Evolutionary conservation across 2,888 invertebrate genomes (phyloP).

Genomic region (Sussaba pulchella): DNA sequence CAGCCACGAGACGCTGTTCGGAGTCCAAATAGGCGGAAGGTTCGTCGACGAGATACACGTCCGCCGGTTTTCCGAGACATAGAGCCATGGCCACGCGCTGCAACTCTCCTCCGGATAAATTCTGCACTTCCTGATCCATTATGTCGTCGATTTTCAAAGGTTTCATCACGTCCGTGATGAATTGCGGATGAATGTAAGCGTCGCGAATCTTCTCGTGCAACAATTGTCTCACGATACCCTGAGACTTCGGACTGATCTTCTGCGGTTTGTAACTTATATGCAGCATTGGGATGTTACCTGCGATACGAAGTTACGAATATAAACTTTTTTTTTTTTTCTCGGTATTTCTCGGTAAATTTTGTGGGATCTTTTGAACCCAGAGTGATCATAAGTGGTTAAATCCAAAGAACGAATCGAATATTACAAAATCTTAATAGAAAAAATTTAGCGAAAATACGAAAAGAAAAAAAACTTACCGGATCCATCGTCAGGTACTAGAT

Average conservation of each 20-base stretch:
- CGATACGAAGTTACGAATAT: neutral
- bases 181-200: slow-evolving; percentile 99
- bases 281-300: slow-evolving; percentile 92
- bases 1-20: slow-evolving; percentile 99
- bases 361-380: too few species aligned
- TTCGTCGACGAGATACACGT: slow-evolving; percentile 99
- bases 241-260: slow-evolving; percentile 99
- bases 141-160: slow-evolving; percentile 98
- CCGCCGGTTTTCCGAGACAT: slow-evolving; percentile 99
- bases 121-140: slow-evolving; percentile 99
- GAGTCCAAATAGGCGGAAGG: slow-evolving; percentile 99
- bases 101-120: slow-evolving; percentile 99
- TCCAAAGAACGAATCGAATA: neutral
- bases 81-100: slow-evolving; percentile 98
- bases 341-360: neutral
- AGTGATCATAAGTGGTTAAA: too few species aligned
- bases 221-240: slow-evolving; percentile 95
- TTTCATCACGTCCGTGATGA: slow-evolving; percentile 99
- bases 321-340: neutral
- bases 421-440: too few species aligned
- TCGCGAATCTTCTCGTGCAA: slow-evolving; percentile 98
- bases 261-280: slow-evolving; percentile 99
- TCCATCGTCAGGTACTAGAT: slow-evolving; percentile 94
- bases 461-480: slow-evolving; percentile 85
- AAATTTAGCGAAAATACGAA: neutral